A percentile compares a stretch with the other conserved stretches of the same genome.
Evolutionary conservation across 1,140 invertebrate genomes (phyloP).

Genomic region (Caerostris extrusa): DNA sequence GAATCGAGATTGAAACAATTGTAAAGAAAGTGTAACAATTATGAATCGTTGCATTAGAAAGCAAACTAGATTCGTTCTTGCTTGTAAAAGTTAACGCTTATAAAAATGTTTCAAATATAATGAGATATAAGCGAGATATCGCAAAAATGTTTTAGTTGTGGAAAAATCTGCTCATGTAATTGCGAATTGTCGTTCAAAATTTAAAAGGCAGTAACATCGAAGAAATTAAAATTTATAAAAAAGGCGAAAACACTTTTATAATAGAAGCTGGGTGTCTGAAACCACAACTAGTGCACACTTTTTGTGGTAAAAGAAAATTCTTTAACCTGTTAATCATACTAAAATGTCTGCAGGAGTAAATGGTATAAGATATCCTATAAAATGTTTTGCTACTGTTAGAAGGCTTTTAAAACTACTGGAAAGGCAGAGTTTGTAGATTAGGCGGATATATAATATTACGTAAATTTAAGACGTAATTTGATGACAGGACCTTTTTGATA

Average conservation of each 20-base stretch:
- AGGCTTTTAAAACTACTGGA: neutral
- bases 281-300: neutral
- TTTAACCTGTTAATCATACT: neutral
- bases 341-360: too few species aligned
- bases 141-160: neutral
- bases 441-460: too few species aligned
- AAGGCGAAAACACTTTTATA: neutral
- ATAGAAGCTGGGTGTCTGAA: neutral
- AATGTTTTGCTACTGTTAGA: neutral
- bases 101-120: neutral
- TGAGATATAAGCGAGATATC: neutral
- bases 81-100: neutral
- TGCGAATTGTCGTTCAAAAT: neutral
- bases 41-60: neutral
- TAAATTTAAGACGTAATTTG: neutral
- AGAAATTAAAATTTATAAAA: neutral
- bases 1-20: neutral
- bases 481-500: neutral
- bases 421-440: neutral
- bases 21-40: neutral
- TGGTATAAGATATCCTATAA: too few species aligned
- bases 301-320: neutral
- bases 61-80: neutral
- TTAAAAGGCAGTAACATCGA: neutral
- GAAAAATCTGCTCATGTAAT: neutral